Evolutionary conservation across 2,888 invertebrate species (phyloP), one percentile per base, ranked within the genome.

Genomic region (Nudaria mundana): DNA sequence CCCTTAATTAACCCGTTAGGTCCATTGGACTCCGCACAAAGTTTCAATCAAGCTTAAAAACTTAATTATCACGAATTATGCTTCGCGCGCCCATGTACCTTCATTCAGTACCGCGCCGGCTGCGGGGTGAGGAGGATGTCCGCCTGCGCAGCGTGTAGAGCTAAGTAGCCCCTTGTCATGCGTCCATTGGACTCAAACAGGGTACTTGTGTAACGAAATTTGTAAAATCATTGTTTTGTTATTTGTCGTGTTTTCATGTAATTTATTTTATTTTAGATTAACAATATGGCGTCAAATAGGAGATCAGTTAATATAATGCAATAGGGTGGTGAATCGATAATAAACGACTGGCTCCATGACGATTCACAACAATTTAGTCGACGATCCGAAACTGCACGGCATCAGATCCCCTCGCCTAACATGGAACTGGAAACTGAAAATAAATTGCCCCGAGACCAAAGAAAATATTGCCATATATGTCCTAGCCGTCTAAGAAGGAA

Each of bases 401-500:
- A n/a, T n/a, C n/a, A 25, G 26, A n/a, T 32, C 20, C 38, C 25
- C 25, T 20, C 20, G 12, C 20, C 25, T 12, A 20, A n/a, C 16
- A 32, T 13, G 6, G 13, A 32, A 30, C 25, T 16, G 22, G 32
- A 33, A 20, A 23, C 13, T 23, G 29, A 33, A 18, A 22, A 39
- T 25, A 39, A 38, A 28, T 20, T 38, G 23, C 32, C 39, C 7
- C 24, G 33, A 28, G 28, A 31, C 26, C 31, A 38, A 32, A 38
- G 32, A 32, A 31, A 32, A 38, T 38, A 28, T 26, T 38, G 32
- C 25, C 25, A 38, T 32, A 23, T 32, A 32, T 38, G 38, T 26
- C 38, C 31, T 18, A 16, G 16, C 23, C 31, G 32, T 24, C 25
- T 32, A 38, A 38, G 16, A 31, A 38, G 31, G 18, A 38, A 38